Conservation (phyloP, 2,797 vertebrate species). For the Onychomys torridus region DNA sequence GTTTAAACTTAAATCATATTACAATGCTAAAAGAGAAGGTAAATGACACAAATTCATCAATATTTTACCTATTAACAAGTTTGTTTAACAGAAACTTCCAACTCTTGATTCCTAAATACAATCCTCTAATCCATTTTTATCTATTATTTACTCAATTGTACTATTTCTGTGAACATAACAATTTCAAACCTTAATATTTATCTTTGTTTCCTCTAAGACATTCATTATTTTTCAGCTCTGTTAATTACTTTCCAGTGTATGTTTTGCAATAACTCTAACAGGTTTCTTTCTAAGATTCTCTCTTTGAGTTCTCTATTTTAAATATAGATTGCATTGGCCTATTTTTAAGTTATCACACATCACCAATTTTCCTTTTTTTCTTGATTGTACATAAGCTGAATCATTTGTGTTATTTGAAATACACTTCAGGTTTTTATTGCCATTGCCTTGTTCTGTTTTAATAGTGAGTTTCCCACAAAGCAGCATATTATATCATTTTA, state of each 20-base stretch:
- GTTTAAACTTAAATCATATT: neutral
- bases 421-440: neutral
- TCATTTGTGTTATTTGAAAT: neutral
- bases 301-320: neutral
- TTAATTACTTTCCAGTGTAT: neutral
- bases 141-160: neutral
- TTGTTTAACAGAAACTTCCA: neutral
- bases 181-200: neutral
- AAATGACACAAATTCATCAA: neutral
- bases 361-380: neutral
- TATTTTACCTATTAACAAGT: neutral
- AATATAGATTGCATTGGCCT: neutral
- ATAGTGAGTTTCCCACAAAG: neutral
- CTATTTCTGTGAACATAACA: neutral
- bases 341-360: neutral
- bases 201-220: neutral
- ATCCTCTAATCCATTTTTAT: neutral
- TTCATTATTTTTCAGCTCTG: neutral
- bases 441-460: neutral
- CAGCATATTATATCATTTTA: neutral
- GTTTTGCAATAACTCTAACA: neutral
- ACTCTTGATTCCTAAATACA: neutral
- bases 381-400: neutral
- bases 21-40: neutral
- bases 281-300: neutral